Base-by-base conservation (phyloP, 2,888 invertebrate species). In the Tachina fera region DNA sequence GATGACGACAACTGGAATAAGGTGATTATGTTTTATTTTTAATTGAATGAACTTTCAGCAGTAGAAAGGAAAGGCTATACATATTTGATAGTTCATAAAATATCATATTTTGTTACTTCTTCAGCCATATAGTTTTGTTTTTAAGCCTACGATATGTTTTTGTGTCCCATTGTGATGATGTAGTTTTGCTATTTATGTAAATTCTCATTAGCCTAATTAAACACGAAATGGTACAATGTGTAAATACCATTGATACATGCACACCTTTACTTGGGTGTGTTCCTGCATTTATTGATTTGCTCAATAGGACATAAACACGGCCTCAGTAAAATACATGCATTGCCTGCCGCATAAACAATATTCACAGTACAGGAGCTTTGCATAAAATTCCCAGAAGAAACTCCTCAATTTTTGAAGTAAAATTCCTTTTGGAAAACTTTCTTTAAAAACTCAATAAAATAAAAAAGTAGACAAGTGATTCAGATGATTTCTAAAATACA, bases 121-220 rank as follows among this genome's bases (percentile, higher is more conserved):
- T n/a, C n/a, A 51, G 6, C 6, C 31, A 31, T 31, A 31, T 0
- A 31, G 10, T 51, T 53, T 19, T 11, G 22, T 3, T 14, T 31
- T 58, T 14, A 16, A 41, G 61, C 61, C 1, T 11, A 10, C 41
- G 43, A 61, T 14, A 45, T 16, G 53, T 41, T 49, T 49, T 9
- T 14, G 45, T 51, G 39, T 67, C 58, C 61, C 16, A 47, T 71
- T 45, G 72, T 63, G 78, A 60, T 65, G 72, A 60, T 87, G 51
- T 70, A 83, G 81, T 74, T 85, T 77, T 79, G 74, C 56, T 68
- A 84, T 87, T 87, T 87, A 88, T 88, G 87, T 85, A 88, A 87
- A 88, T 83, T 88, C 88, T 88, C 88, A 88, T 88, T 88, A 88
- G 88, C 87, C 85, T 88, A 88, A 88, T 88, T 88, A 88, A 88